Base-by-base conservation (phyloP, 2,888 invertebrate species). In the Emmelina monodactyla region DNA sequence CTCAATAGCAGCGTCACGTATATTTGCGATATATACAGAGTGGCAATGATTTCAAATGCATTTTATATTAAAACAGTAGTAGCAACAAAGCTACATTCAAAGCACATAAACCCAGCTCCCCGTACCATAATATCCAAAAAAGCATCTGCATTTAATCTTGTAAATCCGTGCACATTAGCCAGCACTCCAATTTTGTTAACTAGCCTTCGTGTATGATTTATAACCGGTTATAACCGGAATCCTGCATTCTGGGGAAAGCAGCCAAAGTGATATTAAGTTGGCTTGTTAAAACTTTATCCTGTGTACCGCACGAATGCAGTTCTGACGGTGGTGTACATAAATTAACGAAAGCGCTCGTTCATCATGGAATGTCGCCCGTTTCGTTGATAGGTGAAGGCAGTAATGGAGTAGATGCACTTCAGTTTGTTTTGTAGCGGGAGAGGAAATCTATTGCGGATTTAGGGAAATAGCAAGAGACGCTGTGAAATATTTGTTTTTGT, bases 211-310 rank as follows among this genome's bases (percentile, higher is more conserved):
- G 70, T 64, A 72, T 76, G 78, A 79, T 78, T 78, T 76, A 79
- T 75, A 75, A 65, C 70, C 58, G 66, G 69, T 60, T n/a, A n/a
- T n/a, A n/a, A n/a, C n/a, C n/a, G 73, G 14, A 68, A 71, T 73
- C 66, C 70, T 65, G 71, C 67, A 71, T 73, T 70, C 67, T 62
- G 61, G 51, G 66, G 29, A 11, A 19, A n/a, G n/a, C n/a, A n/a
- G n/a, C n/a, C n/a, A 63, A 72, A 78, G 73, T 76, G 79, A 78
- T 76, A 79, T 78, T 76, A 78, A 79, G 79, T 79, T 78, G 73
- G 71, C 78, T 79, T 76, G 79, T 79, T 79, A 79, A 76, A 79
- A 79, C 76, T 78, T 78, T 66, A 63, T 13, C 41, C 55, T 58
- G 59, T 58, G 63, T 65, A 55, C 58, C 55, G 68, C 65, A 64